Evolutionary conservation across 2,797 vertebrate genomes (phyloP), one percentile per base, ranked within the genome.

Genomic region (Phaenicophaeus curvirostris): DNA sequence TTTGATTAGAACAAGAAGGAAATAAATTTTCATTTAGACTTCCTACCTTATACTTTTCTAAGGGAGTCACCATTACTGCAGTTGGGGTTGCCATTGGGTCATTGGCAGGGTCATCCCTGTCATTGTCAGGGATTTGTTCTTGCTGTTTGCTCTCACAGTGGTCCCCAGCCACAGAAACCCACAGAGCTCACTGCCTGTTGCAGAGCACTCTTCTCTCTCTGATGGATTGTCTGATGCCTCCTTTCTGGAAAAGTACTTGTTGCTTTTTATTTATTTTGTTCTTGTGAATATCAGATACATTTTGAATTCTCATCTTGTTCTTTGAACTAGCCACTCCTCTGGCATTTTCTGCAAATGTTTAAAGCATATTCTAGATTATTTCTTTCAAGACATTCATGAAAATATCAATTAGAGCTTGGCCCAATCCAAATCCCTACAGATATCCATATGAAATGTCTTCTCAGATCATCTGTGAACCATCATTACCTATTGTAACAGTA

Each of bases 61-160:
- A 74, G 10, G 2, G 30, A 61, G 8, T 33, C 24, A 39, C 9
- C 3, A 17, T 72, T 15, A 21, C 18, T 77, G 23, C 37, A 41
- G 28, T 9, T 76, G 33, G 3, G 3, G 3, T 39, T 76, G 23
- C 11, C 23, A 33, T 8, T 12, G 17, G 4, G 6, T 61, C 54
- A 33, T 5, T 44, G 69, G 5, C 25, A 81, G 15, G 7, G 15
- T n/a, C 33, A 7, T 25, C 3, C 4, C 4, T 4, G 3, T 46
- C 1, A 0, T 2, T 55, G 57, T 6, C 27, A 63, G 8, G 30
- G 48, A 63, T 15, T 1, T 15, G 10, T 20, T 88, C 39, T 67
- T 59, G 27, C 19, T 72, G 12, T 67, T 89, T 74, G 17, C 8
- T 8, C 59, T 63, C 39, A 31, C 1, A 2, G 10, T 4, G 2